These are phyloP conservation scores for Malthinus seriepunctatus DNA, from an alignment of 2,888 invertebrate genomes.

Conservation along the genomic window DNA sequence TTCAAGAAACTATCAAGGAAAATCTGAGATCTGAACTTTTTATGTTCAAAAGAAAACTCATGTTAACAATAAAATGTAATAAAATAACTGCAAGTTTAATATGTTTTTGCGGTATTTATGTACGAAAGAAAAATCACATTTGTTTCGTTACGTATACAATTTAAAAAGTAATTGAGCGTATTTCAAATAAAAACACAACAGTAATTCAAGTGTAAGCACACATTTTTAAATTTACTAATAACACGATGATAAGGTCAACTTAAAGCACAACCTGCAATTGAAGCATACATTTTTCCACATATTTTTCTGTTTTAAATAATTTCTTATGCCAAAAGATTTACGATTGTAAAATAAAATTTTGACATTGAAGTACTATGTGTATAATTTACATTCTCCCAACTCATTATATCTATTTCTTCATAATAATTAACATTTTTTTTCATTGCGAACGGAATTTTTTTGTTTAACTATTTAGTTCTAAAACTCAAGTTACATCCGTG, in stretches of 20 bases:
- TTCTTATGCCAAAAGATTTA: constrained; percentile 17
- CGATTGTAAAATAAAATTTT: constrained; percentile 8
- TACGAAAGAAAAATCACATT: not conserved
- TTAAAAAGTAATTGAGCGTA: not conserved
- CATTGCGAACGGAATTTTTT: not conserved
- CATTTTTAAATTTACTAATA: no score
- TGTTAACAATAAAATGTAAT: no score
- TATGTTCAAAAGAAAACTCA: no score
- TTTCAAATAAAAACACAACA: no score
- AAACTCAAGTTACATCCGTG: constrained; percentile 17
- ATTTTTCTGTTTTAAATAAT: constrained; percentile 17
- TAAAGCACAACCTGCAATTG: no score
- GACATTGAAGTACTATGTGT: constrained; percentile 16
- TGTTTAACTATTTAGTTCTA: not conserved
- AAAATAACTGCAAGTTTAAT: not conserved
- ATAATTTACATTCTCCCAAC: constrained; percentile 18
- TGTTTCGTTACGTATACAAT: not conserved
- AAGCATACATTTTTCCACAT: not conserved
- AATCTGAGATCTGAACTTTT: no score
- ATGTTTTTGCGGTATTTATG: not conserved
- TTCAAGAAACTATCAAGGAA: no score
- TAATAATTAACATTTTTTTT: constrained; percentile 20
- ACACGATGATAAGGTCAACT: no score
- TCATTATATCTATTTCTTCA: constrained; percentile 14
- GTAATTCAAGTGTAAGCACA: no score